phyloP scores from a whole-genome alignment of 2,797 vertebrate species.

The Parotocinclus haroldoi region DNA sequence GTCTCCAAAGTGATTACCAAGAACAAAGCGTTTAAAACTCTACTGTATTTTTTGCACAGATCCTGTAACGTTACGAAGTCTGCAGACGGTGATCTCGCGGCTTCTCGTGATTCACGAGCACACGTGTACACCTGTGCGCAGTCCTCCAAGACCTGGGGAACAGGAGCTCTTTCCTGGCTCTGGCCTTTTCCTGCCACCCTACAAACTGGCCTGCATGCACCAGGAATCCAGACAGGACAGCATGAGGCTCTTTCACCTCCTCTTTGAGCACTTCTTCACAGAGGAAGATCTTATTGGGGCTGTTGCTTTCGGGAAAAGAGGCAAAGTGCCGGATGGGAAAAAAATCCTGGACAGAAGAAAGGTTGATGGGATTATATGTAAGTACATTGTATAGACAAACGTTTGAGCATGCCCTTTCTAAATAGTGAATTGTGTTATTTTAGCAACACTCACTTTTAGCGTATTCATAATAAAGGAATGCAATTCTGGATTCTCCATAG shows the following conservation, averaged over 20 bases:
- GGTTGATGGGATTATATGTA: slow-evolving; percentile 54
- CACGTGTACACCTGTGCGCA: slow-evolving; percentile 24
- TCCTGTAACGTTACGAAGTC: slow-evolving; percentile 45
- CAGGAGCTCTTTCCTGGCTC: slow-evolving; percentile 51
- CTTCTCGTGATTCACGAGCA: slow-evolving; percentile 46
- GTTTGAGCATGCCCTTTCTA: background rate
- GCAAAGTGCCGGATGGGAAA: slow-evolving; percentile 53
- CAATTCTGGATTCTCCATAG: no score
- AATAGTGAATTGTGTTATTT: background rate
- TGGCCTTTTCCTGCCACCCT: slow-evolving; percentile 47
- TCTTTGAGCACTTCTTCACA: slow-evolving; percentile 56
- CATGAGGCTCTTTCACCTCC: slow-evolving; percentile 54
- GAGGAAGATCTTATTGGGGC: slow-evolving; percentile 53
- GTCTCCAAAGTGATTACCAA: background rate
- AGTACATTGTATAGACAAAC: background rate
- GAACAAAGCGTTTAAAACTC: background rate
- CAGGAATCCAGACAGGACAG: slow-evolving; percentile 55
- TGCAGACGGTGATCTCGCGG: slow-evolving; percentile 48
- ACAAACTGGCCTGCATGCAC: slow-evolving; percentile 49
- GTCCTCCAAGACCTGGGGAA: slow-evolving; percentile 41
- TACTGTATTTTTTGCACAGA: slow-evolving; percentile 28
- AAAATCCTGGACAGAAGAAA: slow-evolving; percentile 54
- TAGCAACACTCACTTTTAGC: no score
- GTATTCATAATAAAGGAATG: no score
- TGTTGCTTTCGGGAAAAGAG: slow-evolving; percentile 54